Evolutionary conservation across 2,113 vertebrate species (phyloP).

Genomic region (Notothenia rossii): DNA sequence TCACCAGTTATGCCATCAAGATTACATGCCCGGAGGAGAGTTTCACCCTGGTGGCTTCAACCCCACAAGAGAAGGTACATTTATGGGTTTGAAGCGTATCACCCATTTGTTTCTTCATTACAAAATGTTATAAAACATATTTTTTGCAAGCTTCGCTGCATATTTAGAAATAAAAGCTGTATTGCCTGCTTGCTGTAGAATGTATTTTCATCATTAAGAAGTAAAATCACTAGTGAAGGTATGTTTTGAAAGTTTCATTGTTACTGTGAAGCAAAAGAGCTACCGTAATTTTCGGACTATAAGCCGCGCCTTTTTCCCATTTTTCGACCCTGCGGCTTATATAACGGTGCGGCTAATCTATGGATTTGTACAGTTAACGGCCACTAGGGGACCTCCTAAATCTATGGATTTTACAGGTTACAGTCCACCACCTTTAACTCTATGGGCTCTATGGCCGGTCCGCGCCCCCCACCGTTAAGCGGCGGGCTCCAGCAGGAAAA

Average conservation of each 20-base stretch:
- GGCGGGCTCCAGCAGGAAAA: no score
- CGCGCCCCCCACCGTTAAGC: no score
- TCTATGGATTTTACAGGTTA: no score
- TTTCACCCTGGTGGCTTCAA: conserved; percentile 91
- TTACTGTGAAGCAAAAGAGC: not conserved
- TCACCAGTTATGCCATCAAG: conserved; percentile 90
- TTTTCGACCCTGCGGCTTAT: no score
- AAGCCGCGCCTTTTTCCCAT: no score
- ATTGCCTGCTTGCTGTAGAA: not conserved
- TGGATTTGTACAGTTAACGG: no score
- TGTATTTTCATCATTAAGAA: not conserved
- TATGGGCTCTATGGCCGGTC: no score
- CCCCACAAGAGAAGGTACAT: conserved; percentile 93
- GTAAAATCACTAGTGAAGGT: not conserved
- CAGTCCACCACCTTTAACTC: no score
- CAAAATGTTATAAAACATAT: not conserved
- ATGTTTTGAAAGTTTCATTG: not conserved
- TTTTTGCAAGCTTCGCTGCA: not conserved
- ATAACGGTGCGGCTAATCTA: no score
- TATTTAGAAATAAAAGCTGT: not conserved
- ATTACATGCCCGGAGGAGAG: conserved; percentile 95
- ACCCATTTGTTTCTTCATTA: not conserved
- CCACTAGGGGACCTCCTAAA: no score
- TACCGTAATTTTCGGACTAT: no score
- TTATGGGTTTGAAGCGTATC: not conserved